Percentiles rank a stretch among this genome's conserved stretches.
These are phyloP conservation scores for Tholera decimalis DNA, from an alignment of 2,888 invertebrate species.

Conservation along the genomic window DNA sequence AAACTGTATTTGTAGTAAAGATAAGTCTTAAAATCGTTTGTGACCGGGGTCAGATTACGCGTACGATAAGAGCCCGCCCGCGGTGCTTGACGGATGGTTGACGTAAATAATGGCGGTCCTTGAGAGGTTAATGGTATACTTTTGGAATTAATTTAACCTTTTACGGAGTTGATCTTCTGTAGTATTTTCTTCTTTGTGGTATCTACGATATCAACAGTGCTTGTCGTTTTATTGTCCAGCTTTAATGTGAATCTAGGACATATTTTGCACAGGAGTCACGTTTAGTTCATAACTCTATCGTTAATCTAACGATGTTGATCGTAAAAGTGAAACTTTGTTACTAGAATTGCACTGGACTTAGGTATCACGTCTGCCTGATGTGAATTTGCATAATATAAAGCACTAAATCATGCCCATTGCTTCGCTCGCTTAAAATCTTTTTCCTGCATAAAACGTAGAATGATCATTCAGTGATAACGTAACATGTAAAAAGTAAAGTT, in stretches of 20 bases:
- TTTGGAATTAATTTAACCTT: neutral
- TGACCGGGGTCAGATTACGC: too few relatives aligned
- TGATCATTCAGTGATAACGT: too few relatives aligned
- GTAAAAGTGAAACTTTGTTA: slow-evolving; percentile 35
- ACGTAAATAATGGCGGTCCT: too few relatives aligned
- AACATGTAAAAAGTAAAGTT: too few relatives aligned
- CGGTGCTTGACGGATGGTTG: too few relatives aligned
- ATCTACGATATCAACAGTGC: neutral
- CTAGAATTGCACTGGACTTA: neutral
- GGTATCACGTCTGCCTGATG: neutral
- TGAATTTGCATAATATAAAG: slow-evolving; percentile 1
- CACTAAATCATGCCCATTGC: neutral
- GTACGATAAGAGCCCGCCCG: too few relatives aligned
- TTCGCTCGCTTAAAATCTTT: too few relatives aligned
- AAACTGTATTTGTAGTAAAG: too few relatives aligned
- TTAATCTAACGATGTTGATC: slow-evolving; percentile 32
- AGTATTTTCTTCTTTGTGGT: neutral
- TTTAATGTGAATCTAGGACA: slow-evolving; percentile 37
- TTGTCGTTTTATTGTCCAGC: slow-evolving; percentile 40
- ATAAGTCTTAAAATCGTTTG: too few relatives aligned
- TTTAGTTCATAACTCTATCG: slow-evolving; percentile 29
- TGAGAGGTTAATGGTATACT: neutral
- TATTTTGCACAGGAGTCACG: slow-evolving; percentile 49
- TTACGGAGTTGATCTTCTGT: neutral
- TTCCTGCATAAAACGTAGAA: too few relatives aligned